Conservation (phyloP, 2,888 invertebrate species). For the Callyntrura guangdongensis region DNA sequence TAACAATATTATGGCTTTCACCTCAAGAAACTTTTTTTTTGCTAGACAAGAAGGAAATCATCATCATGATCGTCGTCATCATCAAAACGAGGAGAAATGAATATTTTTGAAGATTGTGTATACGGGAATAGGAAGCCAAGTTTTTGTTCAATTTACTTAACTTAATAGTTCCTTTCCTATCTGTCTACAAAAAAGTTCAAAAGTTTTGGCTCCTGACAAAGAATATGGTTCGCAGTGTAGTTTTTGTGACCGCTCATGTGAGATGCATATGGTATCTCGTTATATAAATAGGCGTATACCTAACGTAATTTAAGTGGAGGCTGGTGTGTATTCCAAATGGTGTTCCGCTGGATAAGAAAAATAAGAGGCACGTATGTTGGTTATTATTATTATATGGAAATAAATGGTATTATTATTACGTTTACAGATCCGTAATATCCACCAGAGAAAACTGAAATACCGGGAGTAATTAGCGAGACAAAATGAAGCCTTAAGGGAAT, state of each 20-base stretch:
- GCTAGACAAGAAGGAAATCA: constrained; percentile 45
- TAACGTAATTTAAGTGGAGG: neutral
- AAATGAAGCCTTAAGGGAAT: constrained; percentile 77
- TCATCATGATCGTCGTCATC: constrained; percentile 46
- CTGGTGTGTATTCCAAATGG: neutral
- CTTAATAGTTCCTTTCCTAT: constrained; percentile 73
- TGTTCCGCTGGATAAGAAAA: constrained; percentile 4
- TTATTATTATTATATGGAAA: constrained; percentile 33
- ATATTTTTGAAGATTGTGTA: constrained; percentile 39
- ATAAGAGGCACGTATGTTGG: constrained; percentile 10
- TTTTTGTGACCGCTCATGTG: neutral
- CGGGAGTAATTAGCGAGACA: constrained; percentile 77
- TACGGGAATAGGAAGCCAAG: constrained; percentile 65
- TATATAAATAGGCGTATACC: neutral
- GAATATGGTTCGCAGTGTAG: constrained; percentile 26
- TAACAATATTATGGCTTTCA: constrained; percentile 52
- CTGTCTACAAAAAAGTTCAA: constrained; percentile 50
- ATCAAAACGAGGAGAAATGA: constrained; percentile 51
- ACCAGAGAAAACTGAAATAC: constrained; percentile 48
- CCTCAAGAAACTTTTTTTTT: constrained; percentile 59
- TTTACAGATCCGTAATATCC: constrained; percentile 41
- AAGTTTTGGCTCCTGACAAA: constrained; percentile 68
- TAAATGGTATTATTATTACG: constrained; percentile 40
- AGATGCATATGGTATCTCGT: no score
- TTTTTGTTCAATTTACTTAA: constrained; percentile 74